Base-by-base conservation (phyloP, 2,113 vertebrate species). In the Melanerpes aurifrons region DNA sequence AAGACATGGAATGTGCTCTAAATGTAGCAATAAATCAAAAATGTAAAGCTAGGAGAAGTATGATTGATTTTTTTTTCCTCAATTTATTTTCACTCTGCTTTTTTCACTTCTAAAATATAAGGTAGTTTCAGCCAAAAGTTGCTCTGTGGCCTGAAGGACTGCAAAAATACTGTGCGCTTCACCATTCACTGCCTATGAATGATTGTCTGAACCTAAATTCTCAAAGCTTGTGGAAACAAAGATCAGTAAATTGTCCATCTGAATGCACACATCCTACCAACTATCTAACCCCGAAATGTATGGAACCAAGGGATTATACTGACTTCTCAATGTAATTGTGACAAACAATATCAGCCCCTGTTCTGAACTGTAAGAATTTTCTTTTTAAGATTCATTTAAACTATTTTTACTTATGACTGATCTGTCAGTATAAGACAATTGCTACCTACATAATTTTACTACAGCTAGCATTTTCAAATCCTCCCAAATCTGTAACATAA, bases 381-480 rank as follows among this genome's bases (percentile, higher is more conserved):
- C 31, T n/a, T 92, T 87, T 86, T 58, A 73, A 86, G 72, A 83
- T 83, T 47, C 47, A 78, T 94, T 92, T 71, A 80, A 90, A 54
- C 45, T 87, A 10, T 67, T 91, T 96, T 95, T 96, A 75, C 83
- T 92, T 61, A 66, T 87, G 92, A 86, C 32, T 71, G 61, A 59
- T 84, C 66, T 84, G 45, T 81, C 77, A 68, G 20, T 58, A 59
- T 67, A 89, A 94, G 97, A 92, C 54, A 82, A 68, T 59, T 1
- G 1, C 80, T 75, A 89, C 63, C 80, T 76, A 66, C 57, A 62
- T 67, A 50, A 59, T 79, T 66, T 96, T 87, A 82, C 59, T 43
- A 56, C 10, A 66, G 45, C 25, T 92, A 35, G 78, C 43, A 82
- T 86, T 95, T 96, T 70, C 67, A 93, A 62, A 79, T 74, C 12